phyloP scores from a whole-genome alignment of 2,797 vertebrate species.

The Hipposideros larvatus region DNA sequence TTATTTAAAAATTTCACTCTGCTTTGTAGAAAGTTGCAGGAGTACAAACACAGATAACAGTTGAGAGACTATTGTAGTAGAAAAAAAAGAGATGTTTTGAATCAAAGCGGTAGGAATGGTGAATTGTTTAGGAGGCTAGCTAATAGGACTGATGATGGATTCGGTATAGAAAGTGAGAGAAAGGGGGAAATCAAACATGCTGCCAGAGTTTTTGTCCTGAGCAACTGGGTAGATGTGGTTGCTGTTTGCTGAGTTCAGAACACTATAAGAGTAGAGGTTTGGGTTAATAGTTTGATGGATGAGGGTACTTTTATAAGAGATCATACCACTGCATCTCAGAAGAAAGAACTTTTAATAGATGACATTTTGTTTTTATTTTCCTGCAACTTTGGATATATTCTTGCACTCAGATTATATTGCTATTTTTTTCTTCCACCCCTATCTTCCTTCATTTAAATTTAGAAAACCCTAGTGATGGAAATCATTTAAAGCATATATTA shows the following conservation, averaged over 20 bases:
- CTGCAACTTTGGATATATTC: not conserved
- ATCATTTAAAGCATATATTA: not conserved
- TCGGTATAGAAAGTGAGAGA: not conserved
- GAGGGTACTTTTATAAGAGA: not conserved
- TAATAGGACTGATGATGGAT: not conserved
- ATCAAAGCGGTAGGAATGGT: no score
- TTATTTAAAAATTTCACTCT: not conserved
- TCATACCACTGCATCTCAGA: not conserved
- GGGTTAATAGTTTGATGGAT: not conserved
- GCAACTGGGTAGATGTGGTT: not conserved
- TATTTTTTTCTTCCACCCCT: not conserved
- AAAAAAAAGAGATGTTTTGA: not conserved
- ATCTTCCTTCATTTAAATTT: not conserved
- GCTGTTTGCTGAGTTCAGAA: not conserved
- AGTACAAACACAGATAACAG: no score
- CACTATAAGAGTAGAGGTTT: not conserved
- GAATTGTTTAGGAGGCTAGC: not conserved
- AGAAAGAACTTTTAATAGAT: not conserved
- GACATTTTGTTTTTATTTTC: not conserved
- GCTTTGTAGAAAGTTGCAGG: not conserved
- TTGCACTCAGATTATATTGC: not conserved
- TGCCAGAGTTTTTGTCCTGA: not conserved
- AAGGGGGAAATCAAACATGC: constrained; percentile 25
- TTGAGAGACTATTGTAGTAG: no score
- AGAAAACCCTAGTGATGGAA: not conserved